Conservation (phyloP, 1,140 invertebrate genomes). For the Aphaenogaster rudis region DNA sequence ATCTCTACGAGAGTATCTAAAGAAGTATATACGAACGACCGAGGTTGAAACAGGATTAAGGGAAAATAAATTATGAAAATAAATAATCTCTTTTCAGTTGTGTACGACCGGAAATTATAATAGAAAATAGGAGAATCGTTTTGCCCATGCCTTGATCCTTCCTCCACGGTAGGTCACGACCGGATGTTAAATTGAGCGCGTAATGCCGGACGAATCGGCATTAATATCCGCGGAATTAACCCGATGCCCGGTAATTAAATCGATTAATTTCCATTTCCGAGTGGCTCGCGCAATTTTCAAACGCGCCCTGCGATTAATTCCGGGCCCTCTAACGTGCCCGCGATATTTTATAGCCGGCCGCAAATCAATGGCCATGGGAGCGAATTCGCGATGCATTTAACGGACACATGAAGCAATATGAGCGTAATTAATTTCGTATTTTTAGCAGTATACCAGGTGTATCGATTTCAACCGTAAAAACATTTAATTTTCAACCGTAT, state of each 20-base stretch:
- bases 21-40: not conserved
- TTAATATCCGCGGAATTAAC: conserved; percentile 62
- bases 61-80: not conserved
- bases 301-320: conserved; percentile 48
- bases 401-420: conserved; percentile 30
- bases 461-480: not conserved
- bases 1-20: not conserved
- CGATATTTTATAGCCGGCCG: conserved; percentile 55
- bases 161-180: not conserved
- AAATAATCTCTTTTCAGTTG: not conserved
- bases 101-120: conserved; percentile 31
- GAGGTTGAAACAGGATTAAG: conserved; percentile 3
- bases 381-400: conserved; percentile 50
- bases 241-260: conserved; percentile 59
- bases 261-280: conserved; percentile 63
- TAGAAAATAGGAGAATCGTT: conserved; percentile 35
- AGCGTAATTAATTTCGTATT: conserved; percentile 50
- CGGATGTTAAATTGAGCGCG: conserved; percentile 55
- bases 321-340: conserved; percentile 37
- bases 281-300: conserved; percentile 53
- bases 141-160: not conserved
- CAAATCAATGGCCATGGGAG: conserved; percentile 50
- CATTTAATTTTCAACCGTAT: not conserved
- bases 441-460: conserved; percentile 29
- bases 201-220: conserved; percentile 59